phyloP scores from a whole-genome alignment of 1,140 invertebrate genomes.

The Vanessa tameamea region DNA sequence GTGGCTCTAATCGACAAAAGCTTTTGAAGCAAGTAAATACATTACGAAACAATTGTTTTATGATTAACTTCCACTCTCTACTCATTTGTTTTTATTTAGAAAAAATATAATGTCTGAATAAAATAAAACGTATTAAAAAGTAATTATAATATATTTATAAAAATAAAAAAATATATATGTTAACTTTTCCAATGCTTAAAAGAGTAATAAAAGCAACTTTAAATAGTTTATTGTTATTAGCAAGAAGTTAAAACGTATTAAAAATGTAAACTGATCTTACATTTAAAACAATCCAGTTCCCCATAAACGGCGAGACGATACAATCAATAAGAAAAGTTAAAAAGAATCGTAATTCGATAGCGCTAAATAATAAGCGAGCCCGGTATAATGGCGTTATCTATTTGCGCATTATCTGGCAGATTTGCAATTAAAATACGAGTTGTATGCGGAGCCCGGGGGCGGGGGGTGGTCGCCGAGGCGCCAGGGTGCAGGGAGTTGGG shows the following conservation, averaged over 20 bases:
- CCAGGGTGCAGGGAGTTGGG: slow-evolving; percentile 36
- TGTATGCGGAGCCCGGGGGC: slow-evolving; percentile 57
- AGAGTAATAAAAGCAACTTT: too few relatives aligned
- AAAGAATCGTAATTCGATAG: slow-evolving; percentile 55
- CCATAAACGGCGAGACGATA: background rate
- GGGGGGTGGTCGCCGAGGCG: slow-evolving; percentile 41
- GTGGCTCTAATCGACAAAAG: slow-evolving; percentile 29
- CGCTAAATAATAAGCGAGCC: slow-evolving; percentile 73
- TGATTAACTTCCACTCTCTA: background rate
- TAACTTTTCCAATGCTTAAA: too few relatives aligned
- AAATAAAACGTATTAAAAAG: too few relatives aligned
- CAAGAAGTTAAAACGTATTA: background rate
- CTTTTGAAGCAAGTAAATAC: slow-evolving; percentile 19
- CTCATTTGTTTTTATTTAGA: too few relatives aligned
- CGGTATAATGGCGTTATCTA: slow-evolving; percentile 78
- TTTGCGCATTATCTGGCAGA: slow-evolving; percentile 79
- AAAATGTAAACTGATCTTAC: background rate
- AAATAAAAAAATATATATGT: too few relatives aligned
- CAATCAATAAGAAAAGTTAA: slow-evolving; percentile 24
- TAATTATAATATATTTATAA: too few relatives aligned
- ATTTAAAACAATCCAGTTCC: background rate
- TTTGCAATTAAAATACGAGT: slow-evolving; percentile 80
- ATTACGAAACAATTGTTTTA: slow-evolving; percentile 10
- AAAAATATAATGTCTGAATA: too few relatives aligned
- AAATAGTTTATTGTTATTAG: background rate